A percentile compares a stretch with the other conserved stretches of the same genome.
phyloP scores from a whole-genome alignment of 2,113 vertebrate genomes.

The Psilopsiagon aurifrons region DNA sequence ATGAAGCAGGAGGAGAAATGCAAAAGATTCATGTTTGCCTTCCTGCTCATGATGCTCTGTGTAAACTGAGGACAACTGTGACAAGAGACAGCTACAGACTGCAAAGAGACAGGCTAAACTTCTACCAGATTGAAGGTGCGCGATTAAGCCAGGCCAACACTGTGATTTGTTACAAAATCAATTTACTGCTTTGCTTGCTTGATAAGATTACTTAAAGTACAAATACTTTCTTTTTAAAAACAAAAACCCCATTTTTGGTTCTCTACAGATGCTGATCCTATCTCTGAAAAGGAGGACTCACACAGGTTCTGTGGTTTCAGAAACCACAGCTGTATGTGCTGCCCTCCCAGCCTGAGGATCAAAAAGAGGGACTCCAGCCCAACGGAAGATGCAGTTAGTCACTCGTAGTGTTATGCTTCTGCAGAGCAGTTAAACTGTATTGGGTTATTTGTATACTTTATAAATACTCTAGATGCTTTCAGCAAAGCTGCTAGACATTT shows the following conservation, averaged over 20 bases:
- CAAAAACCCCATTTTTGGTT: background rate
- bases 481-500: background rate
- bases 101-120: background rate
- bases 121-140: background rate
- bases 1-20: background rate
- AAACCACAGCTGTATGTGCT: rapidly evolving
- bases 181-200: background rate
- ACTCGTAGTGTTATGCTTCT: background rate
- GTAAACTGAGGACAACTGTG: background rate
- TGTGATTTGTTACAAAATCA: background rate
- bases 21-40: background rate
- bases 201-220: background rate
- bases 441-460: background rate
- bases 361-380: background rate
- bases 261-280: background rate
- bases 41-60: background rate
- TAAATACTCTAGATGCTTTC: background rate
- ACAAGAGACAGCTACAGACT: background rate
- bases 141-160: background rate
- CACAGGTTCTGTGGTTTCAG: background rate
- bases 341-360: background rate
- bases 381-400: background rate
- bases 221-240: background rate
- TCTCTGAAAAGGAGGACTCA: background rate
- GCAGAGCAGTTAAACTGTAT: background rate